Percentiles rank a stretch among this genome's conserved stretches.
Evolutionary conservation across 2,113 vertebrate genomes (phyloP).

Genomic region (Polypterus bichir): DNA sequence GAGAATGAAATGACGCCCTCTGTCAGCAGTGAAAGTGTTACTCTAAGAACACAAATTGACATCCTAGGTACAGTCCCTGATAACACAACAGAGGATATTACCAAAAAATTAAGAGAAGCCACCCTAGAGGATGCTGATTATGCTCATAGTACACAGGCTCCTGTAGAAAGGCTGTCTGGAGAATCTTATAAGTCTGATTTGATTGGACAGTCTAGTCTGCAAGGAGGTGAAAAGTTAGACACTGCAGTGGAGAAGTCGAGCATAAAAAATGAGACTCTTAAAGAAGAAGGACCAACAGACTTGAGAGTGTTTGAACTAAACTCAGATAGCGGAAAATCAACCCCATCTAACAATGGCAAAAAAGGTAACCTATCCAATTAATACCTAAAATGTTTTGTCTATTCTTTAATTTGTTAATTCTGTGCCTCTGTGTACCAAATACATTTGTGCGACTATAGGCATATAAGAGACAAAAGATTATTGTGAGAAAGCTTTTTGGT

Average conservation of each 20-base stretch:
- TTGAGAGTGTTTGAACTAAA: slow-evolving; percentile 90
- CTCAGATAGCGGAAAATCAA: slow-evolving; percentile 93
- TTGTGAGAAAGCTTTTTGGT: too few relatives aligned
- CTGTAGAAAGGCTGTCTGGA: not conserved
- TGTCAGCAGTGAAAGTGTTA: slow-evolving; percentile 78
- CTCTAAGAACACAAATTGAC: slow-evolving; percentile 75
- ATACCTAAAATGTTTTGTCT: too few relatives aligned
- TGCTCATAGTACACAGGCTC: not conserved
- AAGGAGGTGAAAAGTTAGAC: too few relatives aligned
- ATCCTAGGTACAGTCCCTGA: slow-evolving; percentile 28
- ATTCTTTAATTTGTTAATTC: too few relatives aligned
- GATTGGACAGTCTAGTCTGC: too few relatives aligned
- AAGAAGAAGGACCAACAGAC: slow-evolving; percentile 73
- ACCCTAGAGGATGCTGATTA: slow-evolving; percentile 27
- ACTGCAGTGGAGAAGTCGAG: too few relatives aligned
- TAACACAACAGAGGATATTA: slow-evolving; percentile 16
- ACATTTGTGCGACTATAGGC: too few relatives aligned
- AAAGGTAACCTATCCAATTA: slow-evolving; percentile 61
- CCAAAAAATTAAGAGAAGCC: slow-evolving; percentile 32
- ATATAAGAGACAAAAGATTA: too few relatives aligned
- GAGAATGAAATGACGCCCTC: slow-evolving; percentile 57
- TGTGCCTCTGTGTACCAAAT: too few relatives aligned
- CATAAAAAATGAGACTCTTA: slow-evolving; percentile 48
- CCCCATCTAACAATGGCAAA: slow-evolving; percentile 91
- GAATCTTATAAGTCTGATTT: too few relatives aligned